Conservation (phyloP, 2,113 vertebrate species). For the Peucedramus taeniatus region DNA sequence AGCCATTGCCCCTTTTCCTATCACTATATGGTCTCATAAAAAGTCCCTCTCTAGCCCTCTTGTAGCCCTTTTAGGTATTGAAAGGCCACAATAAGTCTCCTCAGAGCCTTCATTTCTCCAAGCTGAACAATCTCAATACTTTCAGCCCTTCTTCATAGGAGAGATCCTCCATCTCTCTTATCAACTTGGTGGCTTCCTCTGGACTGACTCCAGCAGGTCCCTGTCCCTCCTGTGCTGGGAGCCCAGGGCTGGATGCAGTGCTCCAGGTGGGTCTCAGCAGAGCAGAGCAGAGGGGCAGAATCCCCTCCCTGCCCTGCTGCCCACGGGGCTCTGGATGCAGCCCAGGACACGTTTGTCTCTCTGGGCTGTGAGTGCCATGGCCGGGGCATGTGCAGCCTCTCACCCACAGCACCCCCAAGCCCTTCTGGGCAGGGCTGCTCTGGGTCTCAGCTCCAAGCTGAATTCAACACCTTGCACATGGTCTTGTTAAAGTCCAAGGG, state of each 20-base stretch:
- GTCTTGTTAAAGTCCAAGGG: neutral
- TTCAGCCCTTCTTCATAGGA: neutral
- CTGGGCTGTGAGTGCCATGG: neutral
- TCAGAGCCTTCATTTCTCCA: neutral
- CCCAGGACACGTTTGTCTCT: neutral
- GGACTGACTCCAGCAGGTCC: fast-evolving
- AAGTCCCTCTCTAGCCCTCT: neutral
- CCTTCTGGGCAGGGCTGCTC: neutral
- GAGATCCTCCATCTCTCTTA: neutral
- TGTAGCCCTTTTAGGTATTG: neutral
- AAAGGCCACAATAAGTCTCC: neutral
- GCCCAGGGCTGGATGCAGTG: neutral
- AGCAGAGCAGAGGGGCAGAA: neutral
- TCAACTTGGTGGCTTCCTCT: neutral
- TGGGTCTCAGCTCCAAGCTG: neutral
- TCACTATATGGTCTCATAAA: neutral
- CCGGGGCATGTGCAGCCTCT: neutral
- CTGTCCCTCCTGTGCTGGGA: neutral
- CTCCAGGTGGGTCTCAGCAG: neutral
- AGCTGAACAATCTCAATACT: neutral
- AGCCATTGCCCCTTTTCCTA: neutral
- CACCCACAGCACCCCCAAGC: neutral
- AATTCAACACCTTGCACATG: neutral
- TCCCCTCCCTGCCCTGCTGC: neutral
- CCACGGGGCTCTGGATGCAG: neutral